Evolutionary conservation across 1,140 invertebrate species (phyloP).

Genomic region (Ganaspis sp.): DNA sequence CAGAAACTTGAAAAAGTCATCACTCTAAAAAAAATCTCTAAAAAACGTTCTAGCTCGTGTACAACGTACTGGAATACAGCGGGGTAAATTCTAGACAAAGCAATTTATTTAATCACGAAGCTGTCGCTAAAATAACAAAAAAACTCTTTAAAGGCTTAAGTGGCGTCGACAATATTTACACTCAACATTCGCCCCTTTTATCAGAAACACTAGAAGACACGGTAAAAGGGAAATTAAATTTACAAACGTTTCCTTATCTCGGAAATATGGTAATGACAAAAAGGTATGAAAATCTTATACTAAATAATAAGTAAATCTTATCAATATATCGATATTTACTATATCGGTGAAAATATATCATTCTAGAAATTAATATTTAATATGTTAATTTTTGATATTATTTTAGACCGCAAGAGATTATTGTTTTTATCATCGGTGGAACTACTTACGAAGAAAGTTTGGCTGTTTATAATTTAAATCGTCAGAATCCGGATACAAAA

Average conservation of each 20-base stretch:
- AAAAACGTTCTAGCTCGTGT: constrained; percentile 78
- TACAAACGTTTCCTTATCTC: constrained; percentile 89
- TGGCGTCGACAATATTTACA: constrained; percentile 98
- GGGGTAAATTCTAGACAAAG: constrained; percentile 85
- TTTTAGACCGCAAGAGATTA: constrained; percentile 88
- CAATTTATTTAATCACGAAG: constrained; percentile 90
- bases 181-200: constrained; percentile 93
- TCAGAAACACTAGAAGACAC: constrained; percentile 92
- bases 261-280: constrained; percentile 76
- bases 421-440: constrained; percentile 98
- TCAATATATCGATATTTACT: too few relatives aligned
- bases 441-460: constrained; percentile 97
- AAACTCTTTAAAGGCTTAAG: constrained; percentile 91
- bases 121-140: constrained; percentile 93
- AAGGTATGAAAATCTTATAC: constrained; percentile 56
- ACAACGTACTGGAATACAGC: constrained; percentile 87
- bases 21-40: neutral
- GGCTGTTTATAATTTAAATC: constrained; percentile 90
- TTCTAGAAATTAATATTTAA: too few relatives aligned
- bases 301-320: too few relatives aligned
- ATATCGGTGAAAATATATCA: too few relatives aligned
- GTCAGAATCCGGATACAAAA: constrained; percentile 82
- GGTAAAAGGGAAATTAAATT: constrained; percentile 90
- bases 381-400: too few relatives aligned
- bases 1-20: neutral